Conservation (phyloP, 2,797 vertebrate species). For the Denticeps clupeoides region DNA sequence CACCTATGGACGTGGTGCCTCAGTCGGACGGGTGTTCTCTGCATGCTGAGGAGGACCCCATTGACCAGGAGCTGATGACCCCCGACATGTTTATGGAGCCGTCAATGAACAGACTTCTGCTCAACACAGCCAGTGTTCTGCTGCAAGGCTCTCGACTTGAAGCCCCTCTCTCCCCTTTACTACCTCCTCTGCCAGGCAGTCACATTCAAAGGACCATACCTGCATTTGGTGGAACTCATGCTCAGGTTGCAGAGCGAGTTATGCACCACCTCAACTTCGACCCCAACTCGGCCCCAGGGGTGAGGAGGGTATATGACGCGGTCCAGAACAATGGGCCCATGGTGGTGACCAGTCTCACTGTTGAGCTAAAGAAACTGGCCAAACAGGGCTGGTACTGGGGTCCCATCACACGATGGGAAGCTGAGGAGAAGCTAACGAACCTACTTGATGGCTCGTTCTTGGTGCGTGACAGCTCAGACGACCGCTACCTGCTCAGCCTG, state of each 20-base stretch:
- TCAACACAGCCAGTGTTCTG: slow-evolving; percentile 75
- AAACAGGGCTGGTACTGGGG: slow-evolving; percentile 99
- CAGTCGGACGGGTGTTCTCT: slow-evolving; percentile 65
- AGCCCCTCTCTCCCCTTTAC: slow-evolving; percentile 84
- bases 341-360: slow-evolving; percentile 92
- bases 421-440: slow-evolving; percentile 86
- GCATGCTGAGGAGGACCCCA: slow-evolving; percentile 69
- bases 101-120: slow-evolving; percentile 74
- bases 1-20: slow-evolving; percentile 89
- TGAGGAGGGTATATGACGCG: slow-evolving; percentile 87
- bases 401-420: slow-evolving; percentile 96
- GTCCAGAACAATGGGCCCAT: slow-evolving; percentile 89
- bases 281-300: slow-evolving; percentile 88
- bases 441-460: slow-evolving; percentile 90
- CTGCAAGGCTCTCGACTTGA: slow-evolving; percentile 78
- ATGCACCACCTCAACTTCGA: slow-evolving; percentile 95
- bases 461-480: slow-evolving; percentile 94
- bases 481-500: slow-evolving; percentile 91
- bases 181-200: slow-evolving; percentile 77
- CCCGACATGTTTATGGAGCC: slow-evolving; percentile 86
- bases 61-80: slow-evolving; percentile 73
- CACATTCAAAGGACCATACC: slow-evolving; percentile 80
- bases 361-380: slow-evolving; percentile 94
- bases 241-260: slow-evolving; percentile 78
- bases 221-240: slow-evolving; percentile 70